phyloP scores from a whole-genome alignment of 1,140 invertebrate species.

The Bradynema listronoti region DNA sequence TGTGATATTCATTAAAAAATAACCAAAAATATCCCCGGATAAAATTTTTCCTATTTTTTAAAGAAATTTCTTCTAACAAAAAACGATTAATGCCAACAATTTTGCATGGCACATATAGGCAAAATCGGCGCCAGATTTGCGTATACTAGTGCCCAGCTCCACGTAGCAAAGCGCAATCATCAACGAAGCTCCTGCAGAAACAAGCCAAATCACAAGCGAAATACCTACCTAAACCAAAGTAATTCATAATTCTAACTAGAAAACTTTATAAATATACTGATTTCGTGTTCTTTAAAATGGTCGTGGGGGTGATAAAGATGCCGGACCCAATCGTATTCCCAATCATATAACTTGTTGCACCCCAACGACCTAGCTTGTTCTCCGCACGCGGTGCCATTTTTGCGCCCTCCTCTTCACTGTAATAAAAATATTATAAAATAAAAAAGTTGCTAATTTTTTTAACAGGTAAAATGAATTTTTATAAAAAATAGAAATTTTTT shows the following conservation, averaged over 20 bases:
- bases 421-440: too few species aligned
- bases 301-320: conserved; percentile 32
- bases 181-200: conserved; percentile 39
- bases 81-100: conserved; percentile 30
- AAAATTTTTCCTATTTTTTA: too few species aligned
- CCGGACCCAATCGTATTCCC: conserved; percentile 25
- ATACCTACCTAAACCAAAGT: conserved; percentile 38
- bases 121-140: conserved; percentile 42
- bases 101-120: conserved; percentile 46
- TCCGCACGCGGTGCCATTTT: too few species aligned
- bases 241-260: neutral
- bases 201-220: conserved; percentile 31
- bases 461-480: too few species aligned
- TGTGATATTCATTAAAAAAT: too few species aligned
- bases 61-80: too few species aligned
- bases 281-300: conserved; percentile 21
- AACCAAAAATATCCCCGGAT: too few species aligned
- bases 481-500: too few species aligned
- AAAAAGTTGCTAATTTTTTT: too few species aligned
- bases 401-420: too few species aligned
- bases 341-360: conserved; percentile 24
- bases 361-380: conserved; percentile 20
- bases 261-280: conserved; percentile 13
- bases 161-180: conserved; percentile 36
- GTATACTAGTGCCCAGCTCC: conserved; percentile 41